Evolutionary conservation across 2,888 invertebrate genomes (phyloP).

Genomic region (Listrodromus nycthemerus): DNA sequence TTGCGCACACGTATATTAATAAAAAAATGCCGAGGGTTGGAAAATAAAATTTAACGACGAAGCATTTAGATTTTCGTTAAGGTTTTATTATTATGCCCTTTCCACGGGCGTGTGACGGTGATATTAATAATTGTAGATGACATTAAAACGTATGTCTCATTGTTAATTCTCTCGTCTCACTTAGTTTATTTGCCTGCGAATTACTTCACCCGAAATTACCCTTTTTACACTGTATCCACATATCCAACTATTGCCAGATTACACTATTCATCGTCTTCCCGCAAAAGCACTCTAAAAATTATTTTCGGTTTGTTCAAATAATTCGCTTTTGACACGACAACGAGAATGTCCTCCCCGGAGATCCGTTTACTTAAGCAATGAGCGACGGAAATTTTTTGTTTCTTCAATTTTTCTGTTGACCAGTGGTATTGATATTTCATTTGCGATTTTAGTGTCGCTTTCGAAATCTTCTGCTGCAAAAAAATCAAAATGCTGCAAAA

Average conservation of each 20-base stretch:
- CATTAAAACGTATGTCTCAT: not conserved
- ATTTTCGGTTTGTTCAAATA: constrained; percentile 34
- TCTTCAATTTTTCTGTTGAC: not conserved
- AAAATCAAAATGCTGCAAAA: constrained; percentile 52
- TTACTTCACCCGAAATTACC: not conserved
- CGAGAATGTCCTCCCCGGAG: not conserved
- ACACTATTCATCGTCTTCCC: constrained; percentile 16
- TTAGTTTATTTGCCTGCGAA: not conserved
- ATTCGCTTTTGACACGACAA: constrained; percentile 33
- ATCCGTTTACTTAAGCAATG: not conserved
- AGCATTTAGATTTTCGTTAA: not conserved
- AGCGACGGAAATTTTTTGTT: not conserved
- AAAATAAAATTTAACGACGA: not conserved
- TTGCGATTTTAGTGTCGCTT: constrained; percentile 13
- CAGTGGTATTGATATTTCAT: constrained; percentile 11
- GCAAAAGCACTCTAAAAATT: constrained; percentile 53
- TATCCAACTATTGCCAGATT: not conserved
- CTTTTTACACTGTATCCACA: not conserved
- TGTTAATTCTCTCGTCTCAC: not conserved
- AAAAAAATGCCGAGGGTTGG: not conserved
- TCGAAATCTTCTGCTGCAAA: constrained; percentile 42
- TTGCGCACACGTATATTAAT: not conserved
- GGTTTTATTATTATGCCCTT: not conserved
- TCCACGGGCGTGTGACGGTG: not conserved
- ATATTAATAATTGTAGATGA: not conserved